Evolutionary conservation across 2,797 vertebrate species (phyloP).

Genomic region (Eurystomus glaucurus): DNA sequence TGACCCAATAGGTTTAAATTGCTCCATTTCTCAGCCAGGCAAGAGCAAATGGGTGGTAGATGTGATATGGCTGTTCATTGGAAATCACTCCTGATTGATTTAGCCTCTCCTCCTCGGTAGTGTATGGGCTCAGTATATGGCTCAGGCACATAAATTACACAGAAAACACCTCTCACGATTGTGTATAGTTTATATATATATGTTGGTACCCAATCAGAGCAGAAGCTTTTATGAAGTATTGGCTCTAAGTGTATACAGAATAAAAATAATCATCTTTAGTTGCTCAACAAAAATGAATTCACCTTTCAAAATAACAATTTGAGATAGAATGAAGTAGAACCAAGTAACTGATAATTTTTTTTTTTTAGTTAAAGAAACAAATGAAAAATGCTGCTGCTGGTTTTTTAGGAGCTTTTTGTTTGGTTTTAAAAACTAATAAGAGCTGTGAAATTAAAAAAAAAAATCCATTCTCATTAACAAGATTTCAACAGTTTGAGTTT

Average conservation of each 20-base stretch:
- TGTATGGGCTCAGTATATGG: constrained; percentile 27
- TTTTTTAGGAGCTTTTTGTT: neutral
- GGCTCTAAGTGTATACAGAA: constrained; percentile 19
- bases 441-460: neutral
- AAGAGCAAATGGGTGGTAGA: constrained; percentile 66
- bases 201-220: constrained; percentile 61
- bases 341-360: neutral
- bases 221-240: constrained; percentile 70
- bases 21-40: constrained; percentile 72
- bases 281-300: neutral
- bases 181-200: neutral
- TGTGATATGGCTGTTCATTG: constrained; percentile 55
- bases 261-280: constrained; percentile 8
- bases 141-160: constrained; percentile 64
- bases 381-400: neutral
- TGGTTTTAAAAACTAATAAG: neutral
- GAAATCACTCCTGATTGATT: constrained; percentile 74
- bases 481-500: neutral
- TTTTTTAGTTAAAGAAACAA: neutral
- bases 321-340: neutral
- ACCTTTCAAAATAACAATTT: neutral
- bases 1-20: constrained; percentile 68
- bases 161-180: neutral
- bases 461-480: neutral
- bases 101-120: constrained; percentile 17